Percentiles rank a stretch among this genome's conserved stretches.
phyloP scores from a whole-genome alignment of 1,140 invertebrate genomes.

The Andricus grossulariae region DNA sequence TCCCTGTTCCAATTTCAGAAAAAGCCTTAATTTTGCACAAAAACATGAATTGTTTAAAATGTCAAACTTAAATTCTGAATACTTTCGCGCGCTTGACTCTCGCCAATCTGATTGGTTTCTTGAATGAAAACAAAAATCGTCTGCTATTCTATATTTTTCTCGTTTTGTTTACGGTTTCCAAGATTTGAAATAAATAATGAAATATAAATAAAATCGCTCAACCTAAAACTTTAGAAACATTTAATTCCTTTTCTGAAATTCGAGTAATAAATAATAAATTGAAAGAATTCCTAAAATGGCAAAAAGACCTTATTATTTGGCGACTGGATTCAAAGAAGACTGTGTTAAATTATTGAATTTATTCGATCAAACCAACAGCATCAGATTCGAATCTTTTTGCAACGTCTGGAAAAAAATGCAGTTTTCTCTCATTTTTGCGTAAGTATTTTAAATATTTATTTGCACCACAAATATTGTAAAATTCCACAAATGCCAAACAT shows the following conservation, averaged over 20 bases:
- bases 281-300: slow-evolving; percentile 37
- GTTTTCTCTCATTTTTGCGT: slow-evolving; percentile 69
- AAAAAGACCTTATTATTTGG: slow-evolving; percentile 42
- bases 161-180: not conserved
- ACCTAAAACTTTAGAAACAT: slow-evolving; percentile 24
- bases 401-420: slow-evolving; percentile 68
- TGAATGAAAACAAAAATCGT: not conserved
- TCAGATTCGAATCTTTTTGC: slow-evolving; percentile 65
- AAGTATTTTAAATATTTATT: slow-evolving; percentile 44
- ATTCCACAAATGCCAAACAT: not conserved
- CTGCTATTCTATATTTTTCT: not conserved
- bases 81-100: not conserved
- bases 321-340: slow-evolving; percentile 64
- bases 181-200: not conserved
- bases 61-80: no score
- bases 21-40: no score
- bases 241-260: slow-evolving; percentile 20
- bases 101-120: not conserved
- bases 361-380: slow-evolving; percentile 58
- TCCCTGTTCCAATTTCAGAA: no score
- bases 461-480: not conserved
- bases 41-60: not conserved
- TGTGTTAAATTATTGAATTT: slow-evolving; percentile 59
- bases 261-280: not conserved
- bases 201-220: not conserved